Evolutionary conservation across 2,888 invertebrate genomes (phyloP), one percentile per base, ranked within the genome.

Genomic region (Xanthorhoe spadicearia): DNA sequence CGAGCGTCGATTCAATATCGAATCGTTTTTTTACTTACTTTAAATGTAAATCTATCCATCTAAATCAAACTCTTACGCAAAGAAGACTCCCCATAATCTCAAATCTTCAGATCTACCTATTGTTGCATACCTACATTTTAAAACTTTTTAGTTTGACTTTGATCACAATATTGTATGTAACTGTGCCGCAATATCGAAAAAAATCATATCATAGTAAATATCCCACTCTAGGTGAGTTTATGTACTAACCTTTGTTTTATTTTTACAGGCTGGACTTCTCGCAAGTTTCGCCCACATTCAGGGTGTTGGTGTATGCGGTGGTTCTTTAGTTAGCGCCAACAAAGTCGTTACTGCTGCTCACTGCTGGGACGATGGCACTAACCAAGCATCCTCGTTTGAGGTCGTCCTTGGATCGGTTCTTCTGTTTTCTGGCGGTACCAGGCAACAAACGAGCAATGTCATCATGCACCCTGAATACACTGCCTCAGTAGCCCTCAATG

Each of bases 351-450:
- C 81, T 4, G 81, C 82, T 9, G 81, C 82, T 32, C 81, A 81
- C 58, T 82, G 81, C 69, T 81, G 84, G 32, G 85, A 85, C 48
- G 86, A 86, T 0, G n/a, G n/a, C n/a, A n/a, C 2, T 4, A 0
- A 70, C n/a, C n/a, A 77, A 72, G 81, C 79, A 28, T 85, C 76
- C 0, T 72, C 64, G 64, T 66, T 83, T 54, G 77, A 72, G 1
- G 80, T 84, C 0, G 80, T 84, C 2, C 80, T 85, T 1, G 86
- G 86, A 8, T 81, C 84, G 15, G 61, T 66, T 15, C 32, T 61
- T 0, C 64, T 86, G 0, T 86, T 83, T 74, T 64, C 52, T 13
- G 85, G 84, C 5, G 85, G 86, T 8, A 70, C 64, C n/a, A 78
- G 85, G n/a, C n/a, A 15, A 0, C 77, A 0, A 9, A 71, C 81